These are phyloP conservation scores for Papilio xuthus DNA, from an alignment of 1,140 invertebrate species.

Conservation along the genomic window DNA sequence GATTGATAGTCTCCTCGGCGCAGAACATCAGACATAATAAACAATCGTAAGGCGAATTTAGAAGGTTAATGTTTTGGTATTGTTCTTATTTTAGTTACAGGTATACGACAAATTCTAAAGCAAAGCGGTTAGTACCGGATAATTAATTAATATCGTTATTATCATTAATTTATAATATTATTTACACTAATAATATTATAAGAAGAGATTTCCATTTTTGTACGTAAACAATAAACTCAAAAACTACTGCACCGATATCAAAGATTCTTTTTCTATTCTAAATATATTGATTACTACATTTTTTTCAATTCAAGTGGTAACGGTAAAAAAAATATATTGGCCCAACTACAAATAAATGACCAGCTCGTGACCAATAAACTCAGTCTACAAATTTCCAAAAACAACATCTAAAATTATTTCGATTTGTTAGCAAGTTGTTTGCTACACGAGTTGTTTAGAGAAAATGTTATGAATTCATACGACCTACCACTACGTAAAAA, in stretches of 20 bases:
- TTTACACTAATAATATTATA: no score
- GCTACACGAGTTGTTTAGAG: background rate
- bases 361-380: background rate
- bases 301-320: no score
- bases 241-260: no score
- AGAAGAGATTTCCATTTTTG: no score
- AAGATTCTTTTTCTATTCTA: no score
- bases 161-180: no score
- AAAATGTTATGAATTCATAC: slow-evolving; percentile 1
- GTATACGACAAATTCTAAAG: background rate
- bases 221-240: no score
- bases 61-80: background rate
- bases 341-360: background rate
- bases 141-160: no score
- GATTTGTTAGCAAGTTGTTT: background rate
- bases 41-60: slow-evolving; percentile 24
- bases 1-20: slow-evolving; percentile 5
- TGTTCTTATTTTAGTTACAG: background rate
- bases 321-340: no score
- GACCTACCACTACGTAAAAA: background rate
- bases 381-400: background rate
- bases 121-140: no score
- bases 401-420: background rate
- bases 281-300: no score
- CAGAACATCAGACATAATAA: slow-evolving; percentile 20